Percentiles rank a stretch among this genome's conserved stretches.
Conservation (phyloP, 2,113 vertebrate genomes). For the Corvus cornix region DNA sequence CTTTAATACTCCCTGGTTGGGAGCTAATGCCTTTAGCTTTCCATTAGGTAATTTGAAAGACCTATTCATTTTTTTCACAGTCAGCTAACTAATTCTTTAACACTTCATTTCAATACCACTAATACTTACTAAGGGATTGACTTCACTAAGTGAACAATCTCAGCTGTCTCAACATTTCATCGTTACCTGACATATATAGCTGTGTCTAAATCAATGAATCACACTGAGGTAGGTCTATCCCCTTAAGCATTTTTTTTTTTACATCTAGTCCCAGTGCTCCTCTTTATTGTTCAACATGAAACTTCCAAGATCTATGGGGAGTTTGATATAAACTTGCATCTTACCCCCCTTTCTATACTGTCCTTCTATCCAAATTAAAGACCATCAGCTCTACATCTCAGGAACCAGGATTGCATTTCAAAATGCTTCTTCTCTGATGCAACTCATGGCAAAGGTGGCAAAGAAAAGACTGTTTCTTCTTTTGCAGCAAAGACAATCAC, state of each 20-base stretch:
- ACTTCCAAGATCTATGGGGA: background rate
- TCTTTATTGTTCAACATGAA: background rate
- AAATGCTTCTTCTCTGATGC: background rate
- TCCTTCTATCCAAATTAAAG: background rate
- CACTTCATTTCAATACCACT: conserved; percentile 55
- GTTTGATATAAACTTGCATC: background rate
- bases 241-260: background rate
- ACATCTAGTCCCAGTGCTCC: background rate
- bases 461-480: background rate
- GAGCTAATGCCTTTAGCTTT: conserved; percentile 59
- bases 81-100: conserved; percentile 62
- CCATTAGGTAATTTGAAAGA: conserved; percentile 62
- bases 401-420: background rate
- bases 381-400: background rate
- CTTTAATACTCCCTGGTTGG: conserved; percentile 51
- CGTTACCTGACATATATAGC: conserved; percentile 13
- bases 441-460: background rate
- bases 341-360: background rate
- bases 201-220: conserved; percentile 40
- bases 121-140: conserved; percentile 55
- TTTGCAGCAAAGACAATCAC: background rate
- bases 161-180: conserved; percentile 62
- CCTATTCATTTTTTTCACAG: conserved; percentile 45
- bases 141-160: conserved; percentile 61
- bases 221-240: conserved; percentile 6